Conservation (phyloP, 1,140 invertebrate genomes). For the Dreissena polymorpha region DNA sequence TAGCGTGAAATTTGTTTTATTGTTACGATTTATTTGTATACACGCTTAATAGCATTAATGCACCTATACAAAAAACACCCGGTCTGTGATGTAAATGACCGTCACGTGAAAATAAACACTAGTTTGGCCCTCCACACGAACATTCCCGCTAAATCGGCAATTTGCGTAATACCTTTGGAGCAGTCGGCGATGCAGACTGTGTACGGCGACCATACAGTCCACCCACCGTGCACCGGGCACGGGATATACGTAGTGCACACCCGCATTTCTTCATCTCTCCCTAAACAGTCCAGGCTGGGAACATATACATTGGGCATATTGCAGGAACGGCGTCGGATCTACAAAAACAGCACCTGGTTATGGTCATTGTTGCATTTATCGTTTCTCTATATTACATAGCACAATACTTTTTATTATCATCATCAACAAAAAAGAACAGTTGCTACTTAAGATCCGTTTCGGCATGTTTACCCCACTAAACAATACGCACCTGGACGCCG, state of each 20-base stretch:
- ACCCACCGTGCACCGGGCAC: conserved; percentile 65
- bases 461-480: too few species aligned
- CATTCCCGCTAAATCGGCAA: too few species aligned
- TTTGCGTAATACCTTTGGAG: conserved; percentile 10
- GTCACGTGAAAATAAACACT: too few species aligned
- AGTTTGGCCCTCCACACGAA: too few species aligned
- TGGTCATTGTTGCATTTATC: background rate
- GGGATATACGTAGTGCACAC: conserved; percentile 50
- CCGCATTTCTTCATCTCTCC: conserved; percentile 56
- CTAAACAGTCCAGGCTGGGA: conserved; percentile 62
- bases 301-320: conserved; percentile 64
- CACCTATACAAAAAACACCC: too few species aligned
- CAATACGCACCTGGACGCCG: conserved; percentile 32
- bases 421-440: background rate
- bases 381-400: background rate
- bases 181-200: conserved; percentile 34
- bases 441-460: background rate
- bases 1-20: too few species aligned
- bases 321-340: conserved; percentile 67
- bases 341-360: conserved; percentile 43
- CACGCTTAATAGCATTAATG: too few species aligned
- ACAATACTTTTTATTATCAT: background rate
- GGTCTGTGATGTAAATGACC: too few species aligned
- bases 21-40: too few species aligned
- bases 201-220: conserved; percentile 70